A percentile compares a stretch with the other conserved stretches of the same genome.
phyloP scores from a whole-genome alignment of 2,113 vertebrate genomes.

The Fregetta grallaria region DNA sequence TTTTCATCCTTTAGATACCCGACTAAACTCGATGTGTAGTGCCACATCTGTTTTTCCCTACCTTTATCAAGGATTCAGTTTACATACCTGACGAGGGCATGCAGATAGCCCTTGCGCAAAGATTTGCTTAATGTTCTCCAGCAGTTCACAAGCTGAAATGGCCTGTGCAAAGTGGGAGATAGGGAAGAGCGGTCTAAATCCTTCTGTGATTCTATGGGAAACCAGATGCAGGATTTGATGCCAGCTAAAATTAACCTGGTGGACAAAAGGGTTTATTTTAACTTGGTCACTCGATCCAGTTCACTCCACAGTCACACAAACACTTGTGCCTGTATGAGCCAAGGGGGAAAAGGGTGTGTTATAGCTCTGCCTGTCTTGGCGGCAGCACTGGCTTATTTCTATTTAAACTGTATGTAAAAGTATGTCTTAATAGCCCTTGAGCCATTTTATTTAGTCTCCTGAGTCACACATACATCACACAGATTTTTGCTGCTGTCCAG shows the following conservation, averaged over 20 bases:
- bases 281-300: constrained; percentile 35
- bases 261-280: constrained; percentile 56
- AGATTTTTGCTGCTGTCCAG: constrained; percentile 47
- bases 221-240: constrained; percentile 7
- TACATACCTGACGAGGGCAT: not conserved
- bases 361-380: constrained; percentile 36
- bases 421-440: constrained; percentile 20
- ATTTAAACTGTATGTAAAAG: constrained; percentile 48
- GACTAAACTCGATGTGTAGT: accelerated
- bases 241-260: constrained; percentile 10
- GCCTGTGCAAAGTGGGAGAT: not conserved
- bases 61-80: not conserved
- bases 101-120: not conserved
- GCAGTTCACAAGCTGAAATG: not conserved
- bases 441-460: constrained; percentile 54
- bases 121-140: not conserved
- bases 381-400: constrained; percentile 50
- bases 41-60: not conserved
- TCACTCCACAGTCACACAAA: constrained; percentile 42
- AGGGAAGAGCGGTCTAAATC: not conserved
- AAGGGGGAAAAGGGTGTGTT: constrained; percentile 53
- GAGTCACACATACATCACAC: constrained; percentile 41
- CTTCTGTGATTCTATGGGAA: not conserved
- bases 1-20: not conserved
- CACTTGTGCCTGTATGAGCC: not conserved